These are phyloP conservation scores for Biston stratarius DNA, from an alignment of 2,888 invertebrate species.

Conservation along the genomic window DNA sequence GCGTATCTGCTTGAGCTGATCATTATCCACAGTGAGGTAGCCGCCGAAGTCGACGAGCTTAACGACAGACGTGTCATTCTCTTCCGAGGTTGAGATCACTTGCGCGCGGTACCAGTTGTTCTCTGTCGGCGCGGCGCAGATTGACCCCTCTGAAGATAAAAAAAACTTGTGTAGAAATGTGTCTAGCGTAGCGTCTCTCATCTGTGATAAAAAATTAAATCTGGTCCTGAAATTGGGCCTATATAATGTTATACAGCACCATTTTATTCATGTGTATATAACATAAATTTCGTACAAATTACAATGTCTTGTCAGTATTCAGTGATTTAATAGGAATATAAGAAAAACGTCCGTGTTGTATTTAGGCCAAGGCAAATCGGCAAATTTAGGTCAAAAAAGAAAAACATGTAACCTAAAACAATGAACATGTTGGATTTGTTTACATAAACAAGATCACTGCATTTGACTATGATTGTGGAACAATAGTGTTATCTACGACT, in stretches of 20 bases:
- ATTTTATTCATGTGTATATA: too few species aligned
- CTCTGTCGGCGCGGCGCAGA: constrained; percentile 95
- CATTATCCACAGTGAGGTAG: constrained; percentile 92
- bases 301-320: too few species aligned
- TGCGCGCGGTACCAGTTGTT: constrained; percentile 96
- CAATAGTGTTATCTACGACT: not conserved
- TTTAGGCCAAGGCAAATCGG: too few species aligned
- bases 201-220: not conserved
- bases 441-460: constrained; percentile 4
- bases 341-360: too few species aligned
- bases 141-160: constrained; percentile 89
- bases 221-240: not conserved
- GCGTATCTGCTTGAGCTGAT: constrained; percentile 95
- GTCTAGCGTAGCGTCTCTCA: too few species aligned
- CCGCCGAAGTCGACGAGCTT: constrained; percentile 98
- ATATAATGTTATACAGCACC: too few species aligned
- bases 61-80: constrained; percentile 91
- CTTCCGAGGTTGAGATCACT: constrained; percentile 90
- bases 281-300: too few species aligned
- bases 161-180: not conserved
- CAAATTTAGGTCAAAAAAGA: too few species aligned
- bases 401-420: too few species aligned
- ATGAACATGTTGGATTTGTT: too few species aligned
- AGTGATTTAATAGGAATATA: too few species aligned
- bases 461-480: not conserved